Percentiles rank a stretch among this genome's conserved stretches.
Evolutionary conservation across 2,113 vertebrate genomes (phyloP).

Genomic region (Myiagra hebetior): DNA sequence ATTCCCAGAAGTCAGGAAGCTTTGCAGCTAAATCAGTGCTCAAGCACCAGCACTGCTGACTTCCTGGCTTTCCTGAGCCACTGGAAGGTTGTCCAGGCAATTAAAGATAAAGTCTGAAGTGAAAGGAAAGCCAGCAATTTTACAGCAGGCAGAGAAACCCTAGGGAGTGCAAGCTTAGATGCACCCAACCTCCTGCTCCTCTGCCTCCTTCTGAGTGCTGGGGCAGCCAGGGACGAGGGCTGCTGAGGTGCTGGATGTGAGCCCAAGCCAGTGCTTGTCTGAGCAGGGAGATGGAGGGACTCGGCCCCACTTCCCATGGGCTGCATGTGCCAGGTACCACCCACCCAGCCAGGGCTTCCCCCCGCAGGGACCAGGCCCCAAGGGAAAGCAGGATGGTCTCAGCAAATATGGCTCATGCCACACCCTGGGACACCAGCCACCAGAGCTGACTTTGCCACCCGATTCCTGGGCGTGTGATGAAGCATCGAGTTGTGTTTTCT

Average conservation of each 20-base stretch:
- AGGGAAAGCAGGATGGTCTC: background rate
- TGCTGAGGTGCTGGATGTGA: background rate
- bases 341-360: background rate
- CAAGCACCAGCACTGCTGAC: background rate
- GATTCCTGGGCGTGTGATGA: rapidly evolving
- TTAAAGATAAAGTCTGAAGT: background rate
- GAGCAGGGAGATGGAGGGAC: background rate
- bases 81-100: background rate
- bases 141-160: background rate
- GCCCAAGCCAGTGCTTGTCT: rapidly evolving
- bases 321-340: background rate
- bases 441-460: background rate
- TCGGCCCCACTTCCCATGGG: background rate
- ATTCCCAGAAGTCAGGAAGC: background rate
- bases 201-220: background rate
- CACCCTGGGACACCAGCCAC: background rate
- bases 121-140: background rate
- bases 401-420: rapidly evolving
- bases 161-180: background rate
- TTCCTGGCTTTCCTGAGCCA: background rate
- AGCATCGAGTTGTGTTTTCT: background rate
- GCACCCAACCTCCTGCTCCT: background rate
- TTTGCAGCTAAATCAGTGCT: background rate
- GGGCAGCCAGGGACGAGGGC: background rate
- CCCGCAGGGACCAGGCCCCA: rapidly evolving